Conservation (phyloP, 2,113 vertebrate genomes). For the Phycodurus eques region DNA sequence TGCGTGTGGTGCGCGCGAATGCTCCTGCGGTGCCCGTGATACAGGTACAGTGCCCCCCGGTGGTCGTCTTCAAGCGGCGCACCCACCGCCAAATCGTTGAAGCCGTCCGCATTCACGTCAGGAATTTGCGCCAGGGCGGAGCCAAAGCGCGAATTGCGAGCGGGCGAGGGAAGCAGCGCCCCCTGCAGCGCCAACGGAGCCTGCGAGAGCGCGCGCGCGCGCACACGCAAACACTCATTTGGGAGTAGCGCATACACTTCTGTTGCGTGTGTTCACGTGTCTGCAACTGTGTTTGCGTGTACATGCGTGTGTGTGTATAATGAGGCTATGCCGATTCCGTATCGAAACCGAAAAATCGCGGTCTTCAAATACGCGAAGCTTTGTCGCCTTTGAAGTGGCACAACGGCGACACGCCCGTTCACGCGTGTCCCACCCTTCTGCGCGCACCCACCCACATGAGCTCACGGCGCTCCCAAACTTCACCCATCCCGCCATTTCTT, state of each 20-base stretch:
- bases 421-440: too few species aligned
- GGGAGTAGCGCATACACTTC: too few species aligned
- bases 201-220: slow-evolving; percentile 54
- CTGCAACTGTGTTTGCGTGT: too few species aligned
- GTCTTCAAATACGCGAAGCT: too few species aligned
- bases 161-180: slow-evolving; percentile 69
- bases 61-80: slow-evolving; percentile 89
- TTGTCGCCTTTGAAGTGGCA: too few species aligned
- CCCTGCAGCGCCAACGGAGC: slow-evolving; percentile 73
- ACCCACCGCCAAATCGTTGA: slow-evolving; percentile 86
- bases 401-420: too few species aligned
- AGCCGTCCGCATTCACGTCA: slow-evolving; percentile 92
- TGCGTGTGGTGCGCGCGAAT: slow-evolving; percentile 81
- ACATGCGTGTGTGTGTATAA: neutral
- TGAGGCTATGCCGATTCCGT: too few species aligned
- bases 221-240: neutral
- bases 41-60: slow-evolving; percentile 86
- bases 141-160: slow-evolving; percentile 85
- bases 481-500: too few species aligned
- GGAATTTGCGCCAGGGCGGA: slow-evolving; percentile 80
- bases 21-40: slow-evolving; percentile 72
- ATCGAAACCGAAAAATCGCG: too few species aligned
- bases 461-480: too few species aligned
- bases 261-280: neutral
- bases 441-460: too few species aligned